phyloP scores from a whole-genome alignment of 2,797 vertebrate species.

The Ateles fusciceps region DNA sequence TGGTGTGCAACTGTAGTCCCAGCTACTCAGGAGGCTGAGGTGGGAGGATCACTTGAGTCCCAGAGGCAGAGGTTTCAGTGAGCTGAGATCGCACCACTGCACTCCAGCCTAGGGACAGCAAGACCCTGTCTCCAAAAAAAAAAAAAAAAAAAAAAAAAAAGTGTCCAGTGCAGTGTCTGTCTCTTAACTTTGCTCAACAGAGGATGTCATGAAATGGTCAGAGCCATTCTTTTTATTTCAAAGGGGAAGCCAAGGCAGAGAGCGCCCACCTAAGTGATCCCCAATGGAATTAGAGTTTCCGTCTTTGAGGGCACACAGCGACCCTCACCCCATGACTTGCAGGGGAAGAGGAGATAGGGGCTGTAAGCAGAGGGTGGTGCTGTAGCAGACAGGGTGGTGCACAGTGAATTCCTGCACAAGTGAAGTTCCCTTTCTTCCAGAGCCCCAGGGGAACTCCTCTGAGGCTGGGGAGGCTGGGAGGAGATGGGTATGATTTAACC shows the following conservation, averaged over 20 bases:
- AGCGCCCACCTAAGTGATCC: not conserved
- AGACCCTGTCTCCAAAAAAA: not conserved
- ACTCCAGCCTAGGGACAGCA: not conserved
- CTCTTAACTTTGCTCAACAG: not conserved
- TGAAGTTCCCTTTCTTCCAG: not conserved
- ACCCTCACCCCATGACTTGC: not conserved
- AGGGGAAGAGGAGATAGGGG: not conserved
- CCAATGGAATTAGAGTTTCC: not conserved
- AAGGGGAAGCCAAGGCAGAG: slow-evolving; percentile 24
- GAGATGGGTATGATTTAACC: slow-evolving; percentile 49
- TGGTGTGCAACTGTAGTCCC: not conserved
- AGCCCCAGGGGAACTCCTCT: not conserved
- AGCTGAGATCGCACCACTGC: not conserved
- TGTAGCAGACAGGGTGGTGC: not conserved
- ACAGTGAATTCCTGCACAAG: not conserved
- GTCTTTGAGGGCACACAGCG: not conserved
- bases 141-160: not conserved
- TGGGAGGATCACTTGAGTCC: not conserved
- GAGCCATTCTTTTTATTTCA: not conserved
- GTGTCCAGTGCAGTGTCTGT: not conserved
- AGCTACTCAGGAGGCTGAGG: not conserved
- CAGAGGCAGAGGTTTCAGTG: not conserved
- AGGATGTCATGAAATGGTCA: not conserved
- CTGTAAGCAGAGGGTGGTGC: not conserved
- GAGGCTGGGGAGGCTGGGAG: not conserved